Percentiles rank a stretch among this genome's conserved stretches.
These are phyloP conservation scores for Pan paniscus DNA, from an alignment of 2,113 vertebrate species.

Conservation along the genomic window DNA sequence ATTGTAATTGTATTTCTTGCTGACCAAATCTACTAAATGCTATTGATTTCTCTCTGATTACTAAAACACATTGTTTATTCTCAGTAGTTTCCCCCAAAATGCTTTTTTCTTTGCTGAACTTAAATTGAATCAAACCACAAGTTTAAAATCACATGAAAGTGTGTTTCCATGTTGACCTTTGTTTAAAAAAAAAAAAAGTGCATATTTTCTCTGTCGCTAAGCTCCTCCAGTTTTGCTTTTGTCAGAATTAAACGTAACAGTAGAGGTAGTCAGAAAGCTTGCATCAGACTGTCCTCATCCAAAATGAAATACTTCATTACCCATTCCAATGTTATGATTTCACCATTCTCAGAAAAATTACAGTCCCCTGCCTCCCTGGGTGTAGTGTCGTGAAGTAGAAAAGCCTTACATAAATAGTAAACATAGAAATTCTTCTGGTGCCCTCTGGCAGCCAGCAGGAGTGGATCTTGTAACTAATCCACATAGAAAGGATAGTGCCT, in stretches of 20 bases:
- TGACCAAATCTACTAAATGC: conserved; percentile 8
- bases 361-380: background rate
- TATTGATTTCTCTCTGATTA: conserved; percentile 3
- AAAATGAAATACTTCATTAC: background rate
- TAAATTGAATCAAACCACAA: conserved; percentile 44
- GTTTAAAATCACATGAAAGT: conserved; percentile 19
- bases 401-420: background rate
- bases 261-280: background rate
- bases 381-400: background rate
- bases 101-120: conserved; percentile 42
- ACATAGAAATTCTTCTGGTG: background rate
- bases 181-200: background rate
- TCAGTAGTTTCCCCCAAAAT: conserved; percentile 44
- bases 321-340: conserved; percentile 26
- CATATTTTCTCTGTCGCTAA: background rate
- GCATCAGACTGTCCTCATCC: background rate
- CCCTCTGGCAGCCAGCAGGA: background rate
- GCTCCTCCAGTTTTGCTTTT: background rate
- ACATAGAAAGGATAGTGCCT: background rate
- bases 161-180: background rate
- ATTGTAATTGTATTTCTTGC: conserved; percentile 55
- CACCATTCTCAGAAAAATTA: conserved; percentile 8
- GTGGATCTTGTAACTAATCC: background rate
- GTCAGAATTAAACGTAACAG: background rate
- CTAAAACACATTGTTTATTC: conserved; percentile 47